Evolutionary conservation across 2,113 vertebrate genomes (phyloP).

Genomic region (Pelecanus crispus): DNA sequence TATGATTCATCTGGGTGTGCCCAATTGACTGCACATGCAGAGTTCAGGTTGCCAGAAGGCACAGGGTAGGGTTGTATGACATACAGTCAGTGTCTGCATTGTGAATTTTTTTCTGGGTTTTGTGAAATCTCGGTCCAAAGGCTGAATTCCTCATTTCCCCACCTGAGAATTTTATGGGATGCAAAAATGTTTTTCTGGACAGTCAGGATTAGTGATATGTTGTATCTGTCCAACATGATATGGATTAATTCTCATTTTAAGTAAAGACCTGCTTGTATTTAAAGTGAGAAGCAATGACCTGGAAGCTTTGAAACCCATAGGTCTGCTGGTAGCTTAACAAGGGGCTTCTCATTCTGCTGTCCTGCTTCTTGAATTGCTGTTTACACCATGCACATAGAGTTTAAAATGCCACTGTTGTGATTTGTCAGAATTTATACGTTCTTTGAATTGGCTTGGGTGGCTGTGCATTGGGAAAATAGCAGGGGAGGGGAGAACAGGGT

Average conservation of each 20-base stretch:
- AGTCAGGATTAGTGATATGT: background rate
- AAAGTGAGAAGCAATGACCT: background rate
- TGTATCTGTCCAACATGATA: background rate
- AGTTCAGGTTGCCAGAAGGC: background rate
- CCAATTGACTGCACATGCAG: background rate
- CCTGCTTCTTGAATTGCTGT: background rate
- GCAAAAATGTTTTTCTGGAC: background rate
- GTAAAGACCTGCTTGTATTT: background rate
- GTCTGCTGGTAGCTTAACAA: background rate
- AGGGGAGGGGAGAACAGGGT: background rate
- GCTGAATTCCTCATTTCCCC: background rate
- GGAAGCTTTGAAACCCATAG: background rate
- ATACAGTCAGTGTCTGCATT: background rate
- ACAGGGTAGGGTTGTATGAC: background rate
- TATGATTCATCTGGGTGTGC: background rate
- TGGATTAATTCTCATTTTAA: background rate
- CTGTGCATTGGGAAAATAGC: background rate
- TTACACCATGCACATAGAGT: background rate
- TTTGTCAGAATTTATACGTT: background rate
- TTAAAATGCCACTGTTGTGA: background rate
- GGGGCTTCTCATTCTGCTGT: background rate
- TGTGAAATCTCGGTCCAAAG: background rate
- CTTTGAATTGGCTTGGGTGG: background rate
- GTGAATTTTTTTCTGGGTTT: background rate
- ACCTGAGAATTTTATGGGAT: background rate